Evolutionary conservation across 2,888 invertebrate genomes (phyloP).

Genomic region (Eupithecia insigniata): DNA sequence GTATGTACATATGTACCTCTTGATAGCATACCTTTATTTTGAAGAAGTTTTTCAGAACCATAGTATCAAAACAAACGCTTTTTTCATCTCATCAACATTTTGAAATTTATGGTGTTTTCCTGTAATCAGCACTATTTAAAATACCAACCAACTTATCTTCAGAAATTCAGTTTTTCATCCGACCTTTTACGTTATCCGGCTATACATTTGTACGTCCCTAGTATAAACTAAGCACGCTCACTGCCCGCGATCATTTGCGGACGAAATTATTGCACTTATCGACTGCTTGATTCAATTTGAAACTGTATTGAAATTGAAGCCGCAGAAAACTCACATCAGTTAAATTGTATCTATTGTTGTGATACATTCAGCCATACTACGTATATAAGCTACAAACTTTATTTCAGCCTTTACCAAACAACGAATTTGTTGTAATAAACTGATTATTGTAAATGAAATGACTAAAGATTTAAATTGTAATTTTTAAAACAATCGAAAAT

Average conservation of each 20-base stretch:
- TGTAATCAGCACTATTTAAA: not conserved
- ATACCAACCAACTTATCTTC: not conserved
- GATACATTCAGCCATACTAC: not conserved
- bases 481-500: not conserved
- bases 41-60: not conserved
- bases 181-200: not conserved
- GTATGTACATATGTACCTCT: too few species aligned
- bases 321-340: constrained; percentile 31
- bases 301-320: constrained; percentile 39
- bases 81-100: not conserved
- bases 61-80: not conserved
- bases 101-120: not conserved
- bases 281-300: constrained; percentile 45
- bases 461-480: not conserved
- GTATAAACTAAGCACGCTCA: constrained; percentile 55
- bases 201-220: constrained; percentile 8
- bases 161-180: not conserved
- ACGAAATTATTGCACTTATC: constrained; percentile 45
- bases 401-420: not conserved
- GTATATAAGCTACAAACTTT: not conserved
- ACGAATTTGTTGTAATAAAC: not conserved
- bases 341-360: not conserved
- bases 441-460: not conserved
- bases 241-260: constrained; percentile 57
- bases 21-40: not conserved